Percentiles rank a stretch among this genome's conserved stretches.
Conservation (phyloP, 2,888 invertebrate genomes). For the Lottia gigantea region DNA sequence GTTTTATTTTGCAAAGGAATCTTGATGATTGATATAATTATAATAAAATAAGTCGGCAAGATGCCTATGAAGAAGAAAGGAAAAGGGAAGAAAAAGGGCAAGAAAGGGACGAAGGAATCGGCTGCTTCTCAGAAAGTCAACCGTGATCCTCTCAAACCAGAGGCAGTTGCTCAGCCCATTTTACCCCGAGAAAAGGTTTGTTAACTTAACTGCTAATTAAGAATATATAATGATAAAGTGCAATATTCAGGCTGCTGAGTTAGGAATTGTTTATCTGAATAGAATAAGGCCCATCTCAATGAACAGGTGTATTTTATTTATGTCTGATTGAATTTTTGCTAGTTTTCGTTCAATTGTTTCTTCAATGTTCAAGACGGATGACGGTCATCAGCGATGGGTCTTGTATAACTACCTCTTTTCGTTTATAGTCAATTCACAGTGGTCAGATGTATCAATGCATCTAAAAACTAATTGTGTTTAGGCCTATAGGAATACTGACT, state of each 20-base stretch:
- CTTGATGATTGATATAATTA: background rate
- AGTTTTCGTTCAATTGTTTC: too few species aligned
- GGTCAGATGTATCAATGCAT: too few species aligned
- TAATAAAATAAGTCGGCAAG: background rate
- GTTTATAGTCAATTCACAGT: too few species aligned
- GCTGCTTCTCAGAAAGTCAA: slow-evolving; percentile 18
- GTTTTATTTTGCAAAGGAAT: too few species aligned
- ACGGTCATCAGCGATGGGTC: too few species aligned
- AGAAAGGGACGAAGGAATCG: slow-evolving; percentile 22
- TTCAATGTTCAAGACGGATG: too few species aligned
- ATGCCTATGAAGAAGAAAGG: slow-evolving; percentile 29
- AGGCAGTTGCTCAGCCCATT: slow-evolving; percentile 48
- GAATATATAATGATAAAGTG: background rate
- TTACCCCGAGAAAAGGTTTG: slow-evolving; percentile 55
- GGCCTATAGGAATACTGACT: too few species aligned
- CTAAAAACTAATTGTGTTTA: too few species aligned
- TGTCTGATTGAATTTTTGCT: too few species aligned
- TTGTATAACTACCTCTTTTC: too few species aligned
- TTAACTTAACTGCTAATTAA: background rate
- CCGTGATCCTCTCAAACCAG: slow-evolving; percentile 22
- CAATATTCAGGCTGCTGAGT: background rate
- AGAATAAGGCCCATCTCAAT: too few species aligned
- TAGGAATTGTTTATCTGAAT: background rate
- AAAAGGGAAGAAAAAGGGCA: slow-evolving; percentile 27
- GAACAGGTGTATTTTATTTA: too few species aligned